Evolutionary conservation across 2,113 vertebrate species (phyloP).

Genomic region (Morone chrysops): DNA sequence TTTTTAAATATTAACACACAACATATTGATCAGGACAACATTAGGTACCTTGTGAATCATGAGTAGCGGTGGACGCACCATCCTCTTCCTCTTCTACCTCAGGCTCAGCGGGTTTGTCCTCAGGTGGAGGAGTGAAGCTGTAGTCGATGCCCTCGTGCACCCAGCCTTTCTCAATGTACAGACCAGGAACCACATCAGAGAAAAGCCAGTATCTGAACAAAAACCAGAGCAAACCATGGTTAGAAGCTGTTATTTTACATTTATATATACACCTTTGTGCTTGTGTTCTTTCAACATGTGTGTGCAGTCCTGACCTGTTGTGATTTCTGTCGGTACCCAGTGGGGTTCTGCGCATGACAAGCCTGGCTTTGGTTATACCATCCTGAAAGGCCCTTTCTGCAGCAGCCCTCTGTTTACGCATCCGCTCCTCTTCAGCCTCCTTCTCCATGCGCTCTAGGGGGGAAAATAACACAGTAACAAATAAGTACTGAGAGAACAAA

Average conservation of each 20-base stretch:
- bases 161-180: constrained; percentile 98
- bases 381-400: constrained; percentile 94
- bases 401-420: constrained; percentile 90
- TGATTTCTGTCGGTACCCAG: constrained; percentile 96
- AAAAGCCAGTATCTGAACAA: constrained; percentile 95
- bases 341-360: constrained; percentile 90
- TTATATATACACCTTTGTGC: not conserved
- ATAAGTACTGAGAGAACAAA: not conserved
- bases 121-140: constrained; percentile 86
- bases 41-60: constrained; percentile 57
- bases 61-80: constrained; percentile 18
- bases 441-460: constrained; percentile 91
- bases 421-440: constrained; percentile 93
- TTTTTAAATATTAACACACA: not conserved
- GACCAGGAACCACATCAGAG: constrained; percentile 94
- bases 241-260: not conserved
- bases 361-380: constrained; percentile 91
- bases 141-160: constrained; percentile 95
- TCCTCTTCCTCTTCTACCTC: constrained; percentile 80
- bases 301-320: constrained; percentile 86
- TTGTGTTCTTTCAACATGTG: too few species aligned
- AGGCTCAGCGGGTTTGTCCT: constrained; percentile 80
- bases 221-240: not conserved
- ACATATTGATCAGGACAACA: not conserved
- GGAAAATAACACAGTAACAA: constrained; percentile 6